Base-by-base conservation (phyloP, 2,113 vertebrate species). In the Corythornis madagascariensis region DNA sequence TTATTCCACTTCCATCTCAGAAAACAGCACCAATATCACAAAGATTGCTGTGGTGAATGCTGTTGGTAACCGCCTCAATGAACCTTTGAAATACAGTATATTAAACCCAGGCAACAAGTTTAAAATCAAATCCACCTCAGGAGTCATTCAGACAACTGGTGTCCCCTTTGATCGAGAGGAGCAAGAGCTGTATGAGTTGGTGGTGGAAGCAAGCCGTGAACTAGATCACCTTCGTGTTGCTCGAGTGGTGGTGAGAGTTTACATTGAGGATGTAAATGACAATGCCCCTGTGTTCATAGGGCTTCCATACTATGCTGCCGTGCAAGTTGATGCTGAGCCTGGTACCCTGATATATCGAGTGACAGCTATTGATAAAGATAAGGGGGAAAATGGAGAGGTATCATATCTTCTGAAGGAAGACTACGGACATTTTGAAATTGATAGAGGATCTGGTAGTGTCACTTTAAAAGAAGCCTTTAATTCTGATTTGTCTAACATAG, bases 271-370 rank as follows among this genome's bases (percentile, higher is more conserved):
- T 83, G 98, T 99, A 72, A 99, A 99, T 21, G 99, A 99, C 94
- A 99, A 99, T 9, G 86, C 98, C 28, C 99, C 99, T 0, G 97
- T 99, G 63, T 99, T 99, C 60, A 97, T 99, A 56, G 99, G 99
- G 53, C 98, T 99, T 86, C 99, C 99, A 3, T 99, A 99, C 96
- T 99, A 99, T 5, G 99, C 99, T 85, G 98, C 99, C 35, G 99
- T 99, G 73, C 99, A 99, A 93, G 99, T 99, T 0, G 99, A 99
- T 85, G 99, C 99, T 67, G 98, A 99, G 47, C 98, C 98, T 5
- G 98, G 98, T 60, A 98, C 98, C 26, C 95, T 98, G 19, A 99
- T 99, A 86, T 99, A 99, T 91, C 97, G 88, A 53, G 99, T 99
- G 40, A 98, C 98, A 6, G 99, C 99, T 38, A 94, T 99, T 42